Evolutionary conservation across 2,797 vertebrate genomes (phyloP).

Genomic region (Leptatherina wallacei): DNA sequence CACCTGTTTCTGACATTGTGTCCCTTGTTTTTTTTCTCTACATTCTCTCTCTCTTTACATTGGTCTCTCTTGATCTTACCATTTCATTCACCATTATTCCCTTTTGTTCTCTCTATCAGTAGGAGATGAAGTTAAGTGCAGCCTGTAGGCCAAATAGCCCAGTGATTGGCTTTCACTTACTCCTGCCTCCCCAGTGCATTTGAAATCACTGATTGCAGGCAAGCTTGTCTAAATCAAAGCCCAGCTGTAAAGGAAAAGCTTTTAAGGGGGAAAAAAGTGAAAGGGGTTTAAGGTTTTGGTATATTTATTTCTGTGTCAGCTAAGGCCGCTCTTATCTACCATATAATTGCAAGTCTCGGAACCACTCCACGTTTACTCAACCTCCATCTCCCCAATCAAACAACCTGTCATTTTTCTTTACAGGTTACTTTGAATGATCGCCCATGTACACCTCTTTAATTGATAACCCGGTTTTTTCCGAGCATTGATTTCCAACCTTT

Average conservation of each 20-base stretch:
- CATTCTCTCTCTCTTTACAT: conserved; percentile 32
- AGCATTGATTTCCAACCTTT: conserved; percentile 26
- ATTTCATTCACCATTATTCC: conserved; percentile 59
- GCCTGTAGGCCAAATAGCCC: conserved; percentile 78
- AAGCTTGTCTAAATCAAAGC: conserved; percentile 74
- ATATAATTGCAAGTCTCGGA: conserved; percentile 18
- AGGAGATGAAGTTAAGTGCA: conserved; percentile 77
- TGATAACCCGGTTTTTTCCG: neutral
- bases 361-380: conserved; percentile 17
- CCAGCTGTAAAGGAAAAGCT: conserved; percentile 56
- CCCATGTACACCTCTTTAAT: neutral
- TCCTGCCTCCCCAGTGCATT: conserved; percentile 72
- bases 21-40: conserved; percentile 30
- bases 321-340: conserved; percentile 11
- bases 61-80: conserved; percentile 65
- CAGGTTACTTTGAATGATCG: neutral
- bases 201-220: conserved; percentile 80
- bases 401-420: conserved; percentile 18
- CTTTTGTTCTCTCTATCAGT: conserved; percentile 74
- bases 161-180: conserved; percentile 82
- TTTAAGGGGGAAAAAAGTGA: conserved; percentile 52
- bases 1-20: conserved; percentile 42
- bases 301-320: conserved; percentile 27
- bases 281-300: conserved; percentile 25
- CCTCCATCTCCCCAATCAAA: conserved; percentile 23